Evolutionary conservation across 2,888 invertebrate genomes (phyloP).

Genomic region (Nemapogon koenigi): DNA sequence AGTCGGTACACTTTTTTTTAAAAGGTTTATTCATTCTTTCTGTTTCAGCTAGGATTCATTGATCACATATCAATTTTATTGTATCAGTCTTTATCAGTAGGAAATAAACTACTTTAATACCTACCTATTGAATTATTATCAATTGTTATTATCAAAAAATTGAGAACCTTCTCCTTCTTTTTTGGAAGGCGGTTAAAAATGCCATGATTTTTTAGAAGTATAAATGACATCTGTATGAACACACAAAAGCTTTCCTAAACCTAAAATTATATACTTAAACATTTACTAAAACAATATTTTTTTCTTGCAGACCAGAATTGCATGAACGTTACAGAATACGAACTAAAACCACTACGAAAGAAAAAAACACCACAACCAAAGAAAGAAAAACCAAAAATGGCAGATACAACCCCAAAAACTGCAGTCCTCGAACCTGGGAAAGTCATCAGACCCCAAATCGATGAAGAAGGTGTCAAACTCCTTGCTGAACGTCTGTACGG

Average conservation of each 20-base stretch:
- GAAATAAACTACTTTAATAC: no score
- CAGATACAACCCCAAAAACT: slow-evolving; percentile 17
- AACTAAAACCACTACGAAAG: slow-evolving; percentile 11
- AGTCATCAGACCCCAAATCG: slow-evolving; percentile 63
- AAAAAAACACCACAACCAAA: slow-evolving; percentile 1
- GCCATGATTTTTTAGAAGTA: background rate
- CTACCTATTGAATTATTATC: no score
- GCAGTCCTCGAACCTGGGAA: slow-evolving; percentile 55
- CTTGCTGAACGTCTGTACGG: slow-evolving; percentile 69
- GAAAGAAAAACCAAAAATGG: slow-evolving; percentile 21
- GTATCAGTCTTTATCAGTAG: no score
- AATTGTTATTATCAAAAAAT: no score
- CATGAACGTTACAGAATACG: slow-evolving; percentile 10
- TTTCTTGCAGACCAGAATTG: slow-evolving; percentile 6
- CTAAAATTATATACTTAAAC: background rate
- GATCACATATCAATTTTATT: no score
- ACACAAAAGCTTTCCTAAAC: background rate
- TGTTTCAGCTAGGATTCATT: no score
- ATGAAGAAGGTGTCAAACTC: slow-evolving; percentile 52
- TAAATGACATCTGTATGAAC: no score
- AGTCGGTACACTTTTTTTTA: no score
- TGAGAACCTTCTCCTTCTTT: no score
- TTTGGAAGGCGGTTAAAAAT: no score
- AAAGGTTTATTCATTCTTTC: no score
- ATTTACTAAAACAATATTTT: background rate